Evolutionary conservation across 2,888 invertebrate species (phyloP).

Genomic region (Agrotis exclamationis): DNA sequence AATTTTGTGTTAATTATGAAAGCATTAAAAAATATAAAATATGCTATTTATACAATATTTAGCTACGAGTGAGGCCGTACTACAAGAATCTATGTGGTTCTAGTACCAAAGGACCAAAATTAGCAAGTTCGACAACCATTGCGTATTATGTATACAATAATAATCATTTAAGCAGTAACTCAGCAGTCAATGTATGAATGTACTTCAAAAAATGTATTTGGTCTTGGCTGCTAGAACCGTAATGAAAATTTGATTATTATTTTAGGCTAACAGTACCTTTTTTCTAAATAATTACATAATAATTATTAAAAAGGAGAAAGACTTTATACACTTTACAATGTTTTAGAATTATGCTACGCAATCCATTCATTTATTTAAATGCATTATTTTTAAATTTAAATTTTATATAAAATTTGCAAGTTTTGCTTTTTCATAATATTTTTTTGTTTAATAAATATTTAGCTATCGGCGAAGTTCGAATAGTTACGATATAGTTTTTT

Average conservation of each 20-base stretch:
- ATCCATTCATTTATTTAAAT: constrained; percentile 73
- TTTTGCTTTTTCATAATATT: constrained; percentile 38
- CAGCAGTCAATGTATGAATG: constrained; percentile 4
- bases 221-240: constrained; percentile 25
- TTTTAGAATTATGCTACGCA: constrained; percentile 90
- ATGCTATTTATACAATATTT: constrained; percentile 52
- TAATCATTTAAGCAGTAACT: not conserved
- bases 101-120: constrained; percentile 31
- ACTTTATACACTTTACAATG: constrained; percentile 87
- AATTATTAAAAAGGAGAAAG: constrained; percentile 58
- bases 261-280: constrained; percentile 47
- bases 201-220: not conserved
- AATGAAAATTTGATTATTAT: constrained; percentile 35
- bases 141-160: not conserved
- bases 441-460: constrained; percentile 29
- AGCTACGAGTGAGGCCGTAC: constrained; percentile 57
- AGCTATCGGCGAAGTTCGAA: constrained; percentile 49
- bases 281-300: constrained; percentile 49
- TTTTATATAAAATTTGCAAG: constrained; percentile 46
- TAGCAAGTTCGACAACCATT: constrained; percentile 8
- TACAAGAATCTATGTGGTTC: constrained; percentile 50
- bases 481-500: constrained; percentile 40
- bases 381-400: constrained; percentile 63
- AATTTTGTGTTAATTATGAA: constrained; percentile 12
- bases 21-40: constrained; percentile 33